Conservation (phyloP, 2,888 invertebrate species). For the Metallyticus violacea region DNA sequence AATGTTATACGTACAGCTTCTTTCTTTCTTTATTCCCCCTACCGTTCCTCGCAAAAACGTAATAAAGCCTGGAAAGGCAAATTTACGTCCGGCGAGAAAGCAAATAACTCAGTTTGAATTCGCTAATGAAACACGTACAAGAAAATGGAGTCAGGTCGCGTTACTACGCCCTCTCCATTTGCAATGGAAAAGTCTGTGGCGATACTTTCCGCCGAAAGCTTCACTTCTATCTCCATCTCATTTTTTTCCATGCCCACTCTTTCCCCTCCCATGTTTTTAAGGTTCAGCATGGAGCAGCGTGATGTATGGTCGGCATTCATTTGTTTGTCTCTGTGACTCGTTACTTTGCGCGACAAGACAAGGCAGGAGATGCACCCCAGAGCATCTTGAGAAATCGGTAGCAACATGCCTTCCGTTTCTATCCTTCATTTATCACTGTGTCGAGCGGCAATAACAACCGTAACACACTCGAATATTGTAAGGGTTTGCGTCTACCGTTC, state of each 20-base stretch:
- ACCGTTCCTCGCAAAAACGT: not conserved
- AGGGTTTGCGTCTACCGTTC: not conserved
- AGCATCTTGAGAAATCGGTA: not conserved
- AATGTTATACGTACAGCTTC: not conserved
- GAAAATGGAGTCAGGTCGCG: not conserved
- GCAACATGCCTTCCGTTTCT: not conserved
- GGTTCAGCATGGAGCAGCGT: not conserved
- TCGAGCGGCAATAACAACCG: not conserved
- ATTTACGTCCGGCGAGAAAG: not conserved
- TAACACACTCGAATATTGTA: not conserved
- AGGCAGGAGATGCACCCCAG: not conserved
- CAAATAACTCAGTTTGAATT: not conserved
- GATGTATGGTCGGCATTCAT: conserved; percentile 3
- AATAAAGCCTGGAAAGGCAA: not conserved
- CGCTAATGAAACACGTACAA: not conserved
- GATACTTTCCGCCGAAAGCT: not conserved
- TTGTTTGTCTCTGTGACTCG: not conserved
- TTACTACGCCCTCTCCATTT: not conserved
- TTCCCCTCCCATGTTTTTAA: not conserved
- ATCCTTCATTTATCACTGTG: not conserved
- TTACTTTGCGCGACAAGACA: not conserved
- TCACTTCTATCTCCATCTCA: not conserved
- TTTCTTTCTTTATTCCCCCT: too few species aligned
- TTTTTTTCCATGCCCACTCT: not conserved
- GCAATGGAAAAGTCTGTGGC: not conserved